phyloP scores from a whole-genome alignment of 2,113 vertebrate genomes.

The Chionodraco myersi region DNA sequence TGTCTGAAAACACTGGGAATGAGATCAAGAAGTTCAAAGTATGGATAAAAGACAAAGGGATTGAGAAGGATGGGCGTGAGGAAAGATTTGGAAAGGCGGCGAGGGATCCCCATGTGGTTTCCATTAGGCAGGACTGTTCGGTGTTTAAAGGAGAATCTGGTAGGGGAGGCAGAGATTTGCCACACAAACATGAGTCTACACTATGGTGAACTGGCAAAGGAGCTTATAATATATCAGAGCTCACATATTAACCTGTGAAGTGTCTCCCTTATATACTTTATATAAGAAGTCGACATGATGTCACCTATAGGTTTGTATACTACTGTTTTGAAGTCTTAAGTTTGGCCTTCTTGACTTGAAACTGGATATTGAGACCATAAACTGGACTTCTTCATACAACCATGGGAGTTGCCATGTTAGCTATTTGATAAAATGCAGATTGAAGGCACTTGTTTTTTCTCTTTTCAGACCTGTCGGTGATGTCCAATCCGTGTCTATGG shows the following conservation, averaged over 20 bases:
- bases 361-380: no score
- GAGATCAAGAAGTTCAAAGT: constrained; percentile 37
- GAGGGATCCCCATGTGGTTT: constrained; percentile 57
- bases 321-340: no score
- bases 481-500: no score
- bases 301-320: no score
- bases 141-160: constrained; percentile 2
- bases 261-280: not conserved
- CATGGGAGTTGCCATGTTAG: no score
- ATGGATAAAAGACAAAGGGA: constrained; percentile 61
- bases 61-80: constrained; percentile 42
- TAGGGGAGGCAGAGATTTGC: constrained; percentile 18
- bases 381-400: no score
- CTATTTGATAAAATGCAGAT: no score
- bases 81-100: constrained; percentile 55
- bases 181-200: not conserved
- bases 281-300: no score
- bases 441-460: no score
- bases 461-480: no score
- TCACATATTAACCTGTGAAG: constrained; percentile 31
- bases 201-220: not conserved
- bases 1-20: constrained; percentile 26
- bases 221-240: constrained; percentile 24
- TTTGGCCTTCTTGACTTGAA: no score
- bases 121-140: constrained; percentile 46